Percentiles rank a stretch among this genome's conserved stretches.
Evolutionary conservation across 2,888 invertebrate species (phyloP).

Genomic region (Tinea semifulvella): DNA sequence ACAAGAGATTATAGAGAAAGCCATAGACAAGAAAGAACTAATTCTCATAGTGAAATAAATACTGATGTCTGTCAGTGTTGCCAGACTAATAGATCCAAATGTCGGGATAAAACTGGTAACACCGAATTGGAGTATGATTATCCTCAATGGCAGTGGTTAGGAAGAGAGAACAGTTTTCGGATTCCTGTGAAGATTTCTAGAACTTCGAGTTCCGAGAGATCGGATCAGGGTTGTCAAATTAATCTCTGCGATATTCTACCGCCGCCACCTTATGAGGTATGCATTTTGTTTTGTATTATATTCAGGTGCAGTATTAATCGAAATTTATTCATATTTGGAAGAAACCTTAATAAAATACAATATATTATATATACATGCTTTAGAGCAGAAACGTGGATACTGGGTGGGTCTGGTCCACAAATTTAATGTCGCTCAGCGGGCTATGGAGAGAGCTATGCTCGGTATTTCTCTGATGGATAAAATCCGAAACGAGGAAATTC

Average conservation of each 20-base stretch:
- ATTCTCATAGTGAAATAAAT: constrained; percentile 50
- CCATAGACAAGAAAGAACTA: constrained; percentile 40
- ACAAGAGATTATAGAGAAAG: constrained; percentile 59
- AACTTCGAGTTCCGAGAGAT: constrained; percentile 52
- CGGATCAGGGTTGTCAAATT: constrained; percentile 64
- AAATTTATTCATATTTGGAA: too few species aligned
- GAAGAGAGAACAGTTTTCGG: constrained; percentile 63
- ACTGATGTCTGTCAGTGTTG: constrained; percentile 55
- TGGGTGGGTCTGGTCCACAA: too few species aligned
- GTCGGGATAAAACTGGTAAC: constrained; percentile 57
- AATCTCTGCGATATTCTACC: constrained; percentile 74
- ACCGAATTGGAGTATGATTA: constrained; percentile 62
- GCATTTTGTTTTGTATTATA: too few species aligned
- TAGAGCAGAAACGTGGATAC: too few species aligned
- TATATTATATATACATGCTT: too few species aligned
- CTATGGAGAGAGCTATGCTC: too few species aligned
- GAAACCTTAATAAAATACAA: too few species aligned
- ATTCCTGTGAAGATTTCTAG: constrained; percentile 57
- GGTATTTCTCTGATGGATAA: too few species aligned
- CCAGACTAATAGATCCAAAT: constrained; percentile 58
- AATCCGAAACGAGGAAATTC: too few species aligned
- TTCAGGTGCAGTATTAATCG: too few species aligned
- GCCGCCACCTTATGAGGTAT: constrained; percentile 70
- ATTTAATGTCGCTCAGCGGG: too few species aligned
- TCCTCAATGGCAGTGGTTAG: constrained; percentile 62